Evolutionary conservation across 2,888 invertebrate species (phyloP).

Genomic region (Nezara viridula): DNA sequence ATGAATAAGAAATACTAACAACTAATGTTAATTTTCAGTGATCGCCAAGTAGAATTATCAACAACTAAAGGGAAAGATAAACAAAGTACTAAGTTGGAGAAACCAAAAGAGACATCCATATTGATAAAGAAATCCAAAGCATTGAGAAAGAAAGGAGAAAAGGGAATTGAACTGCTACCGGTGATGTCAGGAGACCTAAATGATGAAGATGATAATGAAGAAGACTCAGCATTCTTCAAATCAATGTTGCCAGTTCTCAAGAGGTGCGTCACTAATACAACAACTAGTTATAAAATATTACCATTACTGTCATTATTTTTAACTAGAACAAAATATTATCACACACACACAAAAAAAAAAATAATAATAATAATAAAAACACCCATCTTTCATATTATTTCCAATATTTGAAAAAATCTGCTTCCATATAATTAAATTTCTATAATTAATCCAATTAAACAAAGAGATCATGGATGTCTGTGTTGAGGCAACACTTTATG

Average conservation of each 20-base stretch:
- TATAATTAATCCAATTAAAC: too few relatives aligned
- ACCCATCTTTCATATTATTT: too few relatives aligned
- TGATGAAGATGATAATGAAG: slow-evolving; percentile 13
- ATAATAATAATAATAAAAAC: too few relatives aligned
- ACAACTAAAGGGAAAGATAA: background rate
- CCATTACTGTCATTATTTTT: background rate
- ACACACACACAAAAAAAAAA: too few relatives aligned
- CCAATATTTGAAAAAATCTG: too few relatives aligned
- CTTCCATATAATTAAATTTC: too few relatives aligned
- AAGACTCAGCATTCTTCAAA: slow-evolving; percentile 23
- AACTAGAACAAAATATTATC: background rate
- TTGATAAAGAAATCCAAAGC: background rate
- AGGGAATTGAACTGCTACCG: background rate
- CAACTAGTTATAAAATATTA: background rate
- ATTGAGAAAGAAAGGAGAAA: background rate
- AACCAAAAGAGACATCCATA: background rate
- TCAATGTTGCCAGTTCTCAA: slow-evolving; percentile 9
- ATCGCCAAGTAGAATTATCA: slow-evolving; percentile 20
- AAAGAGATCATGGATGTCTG: too few relatives aligned
- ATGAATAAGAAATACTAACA: too few relatives aligned
- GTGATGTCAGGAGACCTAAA: background rate
- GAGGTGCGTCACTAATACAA: background rate
- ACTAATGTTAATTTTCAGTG: background rate
- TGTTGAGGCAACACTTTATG: too few relatives aligned
- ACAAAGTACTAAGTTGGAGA: background rate